A percentile compares a stretch with the other conserved stretches of the same genome.
These are phyloP conservation scores for Avahi laniger DNA, from an alignment of 2,797 vertebrate species.

Conservation along the genomic window DNA sequence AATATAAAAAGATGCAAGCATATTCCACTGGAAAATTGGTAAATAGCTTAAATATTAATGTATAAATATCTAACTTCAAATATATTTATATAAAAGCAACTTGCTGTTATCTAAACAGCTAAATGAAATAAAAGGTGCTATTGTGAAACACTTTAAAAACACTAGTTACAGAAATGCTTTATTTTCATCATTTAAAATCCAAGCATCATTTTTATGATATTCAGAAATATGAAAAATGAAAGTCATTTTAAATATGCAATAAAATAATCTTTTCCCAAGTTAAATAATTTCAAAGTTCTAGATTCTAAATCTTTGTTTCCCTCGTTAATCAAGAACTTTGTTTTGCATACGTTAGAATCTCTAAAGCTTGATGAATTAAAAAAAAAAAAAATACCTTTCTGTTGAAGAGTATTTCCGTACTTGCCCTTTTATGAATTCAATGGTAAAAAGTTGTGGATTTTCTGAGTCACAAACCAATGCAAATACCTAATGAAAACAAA, in stretches of 20 bases:
- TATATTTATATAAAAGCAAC: neutral
- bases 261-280: neutral
- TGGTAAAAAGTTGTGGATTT: conserved; percentile 97
- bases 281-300: conserved; percentile 25
- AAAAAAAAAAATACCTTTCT: conserved; percentile 89
- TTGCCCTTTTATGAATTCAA: conserved; percentile 98
- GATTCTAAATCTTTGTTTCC: conserved; percentile 6
- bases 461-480: conserved; percentile 96
- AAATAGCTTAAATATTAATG: neutral
- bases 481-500: conserved; percentile 90
- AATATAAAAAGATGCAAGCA: neutral
- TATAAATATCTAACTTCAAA: neutral
- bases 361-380: neutral
- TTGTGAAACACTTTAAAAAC: neutral
- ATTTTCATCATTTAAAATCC: conserved; percentile 33
- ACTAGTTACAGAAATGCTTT: conserved; percentile 18
- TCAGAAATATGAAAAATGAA: conserved; percentile 23
- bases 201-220: neutral
- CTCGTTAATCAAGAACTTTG: neutral
- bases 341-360: neutral
- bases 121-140: neutral
- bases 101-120: neutral
- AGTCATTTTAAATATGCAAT: conserved; percentile 32
- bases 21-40: neutral
- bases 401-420: conserved; percentile 97